These are phyloP conservation scores for Lasioglossum marginatum DNA, from an alignment of 2,888 invertebrate genomes.

Conservation along the genomic window DNA sequence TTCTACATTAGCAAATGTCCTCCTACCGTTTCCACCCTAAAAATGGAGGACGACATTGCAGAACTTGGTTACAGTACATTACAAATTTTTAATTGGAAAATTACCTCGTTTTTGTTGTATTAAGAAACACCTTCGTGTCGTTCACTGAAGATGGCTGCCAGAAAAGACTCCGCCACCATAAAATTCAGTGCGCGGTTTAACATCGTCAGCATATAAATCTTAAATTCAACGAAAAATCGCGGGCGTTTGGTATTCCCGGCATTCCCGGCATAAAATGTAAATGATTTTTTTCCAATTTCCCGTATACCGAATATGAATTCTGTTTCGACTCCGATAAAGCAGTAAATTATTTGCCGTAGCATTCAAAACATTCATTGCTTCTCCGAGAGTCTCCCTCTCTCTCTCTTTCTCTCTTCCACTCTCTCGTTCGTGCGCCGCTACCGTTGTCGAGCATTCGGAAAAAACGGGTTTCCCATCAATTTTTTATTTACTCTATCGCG, in stretches of 20 bases:
- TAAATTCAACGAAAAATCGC: not conserved
- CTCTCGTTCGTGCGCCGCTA: not conserved
- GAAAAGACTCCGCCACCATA: not conserved
- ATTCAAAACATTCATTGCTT: not conserved
- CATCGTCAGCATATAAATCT: not conserved
- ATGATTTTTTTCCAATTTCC: slow-evolving; percentile 7
- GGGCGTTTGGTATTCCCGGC: not conserved
- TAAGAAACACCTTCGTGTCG: not conserved
- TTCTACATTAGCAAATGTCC: too few species aligned
- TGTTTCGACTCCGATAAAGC: not conserved
- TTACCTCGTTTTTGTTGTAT: too few species aligned
- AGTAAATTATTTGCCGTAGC: not conserved
- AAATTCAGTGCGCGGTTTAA: not conserved
- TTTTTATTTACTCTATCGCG: slow-evolving; percentile 1
- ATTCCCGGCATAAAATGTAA: not conserved
- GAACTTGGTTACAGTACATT: too few species aligned
- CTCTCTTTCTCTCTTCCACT: not conserved
- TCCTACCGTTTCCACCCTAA: too few species aligned
- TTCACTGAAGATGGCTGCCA: not conserved
- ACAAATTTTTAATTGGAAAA: too few species aligned
- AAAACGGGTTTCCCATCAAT: slow-evolving; percentile 1
- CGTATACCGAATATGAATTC: not conserved
- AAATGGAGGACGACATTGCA: not conserved
- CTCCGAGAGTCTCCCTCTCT: not conserved
- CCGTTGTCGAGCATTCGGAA: not conserved